Evolutionary conservation across 2,113 vertebrate species (phyloP).

Genomic region (Panthera uncia): DNA sequence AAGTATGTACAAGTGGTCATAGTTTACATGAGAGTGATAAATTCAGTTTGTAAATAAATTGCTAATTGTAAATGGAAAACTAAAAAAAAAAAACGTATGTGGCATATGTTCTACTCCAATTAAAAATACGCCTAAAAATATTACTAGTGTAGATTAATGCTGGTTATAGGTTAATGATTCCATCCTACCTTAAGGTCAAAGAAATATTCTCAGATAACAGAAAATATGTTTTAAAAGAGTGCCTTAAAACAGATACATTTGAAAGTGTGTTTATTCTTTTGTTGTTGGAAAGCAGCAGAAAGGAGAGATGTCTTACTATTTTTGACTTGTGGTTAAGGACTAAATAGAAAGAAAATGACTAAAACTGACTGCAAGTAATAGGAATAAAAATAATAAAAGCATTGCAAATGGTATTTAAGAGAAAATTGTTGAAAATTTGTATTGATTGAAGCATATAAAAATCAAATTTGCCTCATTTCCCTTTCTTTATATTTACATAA

Average conservation of each 20-base stretch:
- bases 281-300: neutral
- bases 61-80: no score
- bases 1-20: no score
- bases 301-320: neutral
- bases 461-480: neutral
- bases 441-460: conserved; percentile 22
- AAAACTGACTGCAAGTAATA: neutral
- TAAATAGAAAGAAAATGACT: conserved; percentile 13
- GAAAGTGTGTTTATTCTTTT: conserved; percentile 18
- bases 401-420: neutral
- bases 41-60: no score
- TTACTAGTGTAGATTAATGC: neutral
- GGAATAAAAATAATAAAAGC: neutral
- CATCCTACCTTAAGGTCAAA: neutral
- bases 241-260: neutral
- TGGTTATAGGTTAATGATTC: neutral
- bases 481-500: neutral
- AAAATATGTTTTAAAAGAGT: neutral
- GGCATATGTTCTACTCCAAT: no score
- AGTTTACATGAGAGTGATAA: no score
- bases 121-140: no score
- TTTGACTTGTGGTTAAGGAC: conserved; percentile 8
- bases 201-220: neutral
- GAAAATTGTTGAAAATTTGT: neutral
- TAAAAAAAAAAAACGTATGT: no score